Evolutionary conservation across 1,140 invertebrate species (phyloP).

Genomic region (Anagrus nilaparvatae): DNA sequence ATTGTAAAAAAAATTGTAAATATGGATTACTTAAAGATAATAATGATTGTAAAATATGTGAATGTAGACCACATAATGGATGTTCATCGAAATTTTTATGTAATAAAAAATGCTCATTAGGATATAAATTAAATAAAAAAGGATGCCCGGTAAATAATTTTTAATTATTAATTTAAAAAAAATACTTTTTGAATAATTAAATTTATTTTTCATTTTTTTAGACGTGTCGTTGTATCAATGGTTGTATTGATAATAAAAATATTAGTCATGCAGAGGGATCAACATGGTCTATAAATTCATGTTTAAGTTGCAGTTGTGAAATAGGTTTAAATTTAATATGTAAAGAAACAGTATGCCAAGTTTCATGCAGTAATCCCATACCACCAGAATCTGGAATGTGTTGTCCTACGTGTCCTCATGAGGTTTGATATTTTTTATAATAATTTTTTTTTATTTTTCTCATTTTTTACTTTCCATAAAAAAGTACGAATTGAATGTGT

Average conservation of each 20-base stretch:
- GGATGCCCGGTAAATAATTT: slow-evolving; percentile 28
- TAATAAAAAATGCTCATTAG: slow-evolving; percentile 31
- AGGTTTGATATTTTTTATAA: too few species aligned
- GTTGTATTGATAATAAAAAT: slow-evolving; percentile 31
- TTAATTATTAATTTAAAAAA: neutral
- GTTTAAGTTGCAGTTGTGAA: slow-evolving; percentile 33
- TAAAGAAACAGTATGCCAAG: slow-evolving; percentile 33
- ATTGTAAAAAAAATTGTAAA: too few species aligned
- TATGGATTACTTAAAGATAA: slow-evolving; percentile 30
- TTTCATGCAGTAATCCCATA: slow-evolving; percentile 30
- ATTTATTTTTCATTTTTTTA: slow-evolving; percentile 8
- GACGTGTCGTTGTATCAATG: slow-evolving; percentile 32
- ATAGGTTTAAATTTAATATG: slow-evolving; percentile 28
- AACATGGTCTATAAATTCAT: slow-evolving; percentile 32
- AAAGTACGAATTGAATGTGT: too few species aligned
- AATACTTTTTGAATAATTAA: neutral
- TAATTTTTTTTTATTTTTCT: too few species aligned
- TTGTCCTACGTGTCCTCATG: slow-evolving; percentile 33
- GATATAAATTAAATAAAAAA: slow-evolving; percentile 31
- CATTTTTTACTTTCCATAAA: too few species aligned
- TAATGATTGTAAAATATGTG: slow-evolving; percentile 32
- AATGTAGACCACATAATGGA: slow-evolving; percentile 25
- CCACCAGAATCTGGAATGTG: slow-evolving; percentile 29
- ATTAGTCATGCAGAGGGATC: slow-evolving; percentile 29
- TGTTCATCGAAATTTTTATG: slow-evolving; percentile 26